Conservation (phyloP, 2,113 vertebrate species). For the Hippocampus zosterae region DNA sequence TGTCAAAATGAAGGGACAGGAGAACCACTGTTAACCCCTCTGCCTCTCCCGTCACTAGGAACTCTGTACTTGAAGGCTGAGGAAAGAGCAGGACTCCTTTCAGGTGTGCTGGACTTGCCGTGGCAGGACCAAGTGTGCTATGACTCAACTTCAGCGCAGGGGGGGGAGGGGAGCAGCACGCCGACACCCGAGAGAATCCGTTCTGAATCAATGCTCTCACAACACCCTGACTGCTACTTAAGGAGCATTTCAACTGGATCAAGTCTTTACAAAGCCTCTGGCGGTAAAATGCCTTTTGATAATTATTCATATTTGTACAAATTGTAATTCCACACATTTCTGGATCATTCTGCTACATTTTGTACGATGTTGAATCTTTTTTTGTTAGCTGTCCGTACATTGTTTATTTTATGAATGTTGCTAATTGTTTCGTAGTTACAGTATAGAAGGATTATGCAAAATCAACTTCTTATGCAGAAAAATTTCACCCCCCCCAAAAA, state of each 20-base stretch:
- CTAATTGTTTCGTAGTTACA: no score
- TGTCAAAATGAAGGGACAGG: neutral
- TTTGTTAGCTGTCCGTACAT: no score
- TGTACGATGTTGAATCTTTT: neutral
- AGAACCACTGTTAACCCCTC: neutral
- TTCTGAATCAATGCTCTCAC: conserved; percentile 31
- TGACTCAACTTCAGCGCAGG: conserved; percentile 42
- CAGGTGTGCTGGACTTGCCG: conserved; percentile 39
- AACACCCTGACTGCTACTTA: conserved; percentile 34
- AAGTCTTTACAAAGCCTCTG: neutral
- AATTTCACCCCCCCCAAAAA: no score
- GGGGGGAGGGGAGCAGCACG: neutral
- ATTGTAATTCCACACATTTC: neutral
- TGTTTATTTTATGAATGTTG: no score
- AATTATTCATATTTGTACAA: neutral
- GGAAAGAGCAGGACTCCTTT: neutral
- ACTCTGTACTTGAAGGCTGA: conserved; percentile 27
- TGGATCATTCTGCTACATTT: neutral
- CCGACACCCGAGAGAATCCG: conserved; percentile 2
- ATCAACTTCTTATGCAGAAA: no score
- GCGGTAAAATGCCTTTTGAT: conserved; percentile 22
- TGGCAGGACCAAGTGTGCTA: conserved; percentile 70
- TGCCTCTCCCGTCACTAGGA: conserved; percentile 32
- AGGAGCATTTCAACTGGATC: conserved; percentile 4
- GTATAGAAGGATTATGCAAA: no score